Base-by-base conservation (phyloP, 2,113 vertebrate species). In the Hippocampus abdominalis region DNA sequence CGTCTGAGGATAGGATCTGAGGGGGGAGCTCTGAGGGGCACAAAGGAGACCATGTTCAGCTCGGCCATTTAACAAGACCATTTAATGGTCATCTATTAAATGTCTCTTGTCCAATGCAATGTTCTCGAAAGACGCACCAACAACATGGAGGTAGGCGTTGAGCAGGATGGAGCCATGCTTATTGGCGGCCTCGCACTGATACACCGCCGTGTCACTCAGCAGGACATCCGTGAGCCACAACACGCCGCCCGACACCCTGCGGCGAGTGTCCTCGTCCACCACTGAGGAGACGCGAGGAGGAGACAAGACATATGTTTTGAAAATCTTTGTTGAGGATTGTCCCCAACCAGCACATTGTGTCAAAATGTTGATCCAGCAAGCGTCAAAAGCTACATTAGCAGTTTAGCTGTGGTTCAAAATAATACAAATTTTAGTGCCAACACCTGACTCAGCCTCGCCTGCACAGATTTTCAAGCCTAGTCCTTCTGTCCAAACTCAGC, bases 121-220 rank as follows among this genome's bases (percentile, higher is more conserved):
- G 36, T 62, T 62, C 9, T 21, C 12, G 9, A 62, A 62, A 23
- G 39, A 63, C 57, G 27, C 8, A 96, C 95, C 87, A 0, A 95
- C 80, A 0, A 96, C 92, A 8, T 93, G 81, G 81, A 96, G 85
- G 86, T 91, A 93, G 36, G 91, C 90, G 44, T 96, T 97, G 79
- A 91, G 75, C 29, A 95, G 82, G 74, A 92, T 81, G 69, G 86
- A 82, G 69, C 94, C 94, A 0, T 96, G 93, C 10, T 60, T 70
- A 79, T 96, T 96, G n/a, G 79, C 53, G 49, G 95, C 95, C 72
- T 95, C 93, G 0, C 95, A 97, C 90, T 96, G 95, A 57, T 94
- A 94, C 69, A 97, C 93, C 0, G 93, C 93, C 0, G 94, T 94
- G 89, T 96, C 94, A 0, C 72, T 72, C 0, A 81, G 78, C 23